Percentiles rank a stretch among this genome's conserved stretches.
Conservation (phyloP, 2,797 vertebrate genomes). For the Cynodonichthys magdalenae region DNA sequence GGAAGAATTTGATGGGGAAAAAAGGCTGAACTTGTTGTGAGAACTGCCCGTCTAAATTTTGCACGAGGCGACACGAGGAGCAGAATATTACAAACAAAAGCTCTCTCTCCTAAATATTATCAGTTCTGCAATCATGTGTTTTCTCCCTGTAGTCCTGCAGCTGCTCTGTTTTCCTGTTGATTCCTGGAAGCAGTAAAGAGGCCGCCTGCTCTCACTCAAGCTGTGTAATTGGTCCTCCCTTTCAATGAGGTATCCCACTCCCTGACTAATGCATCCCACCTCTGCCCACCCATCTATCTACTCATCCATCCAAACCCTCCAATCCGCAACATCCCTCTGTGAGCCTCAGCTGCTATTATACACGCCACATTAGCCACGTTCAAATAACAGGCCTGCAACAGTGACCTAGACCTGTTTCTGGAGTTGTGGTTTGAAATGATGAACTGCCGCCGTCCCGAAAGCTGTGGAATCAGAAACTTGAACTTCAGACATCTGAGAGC, state of each 20-base stretch:
- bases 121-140: background rate
- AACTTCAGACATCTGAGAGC: background rate
- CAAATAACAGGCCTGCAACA: conserved; percentile 24
- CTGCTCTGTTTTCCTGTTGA: conserved; percentile 35
- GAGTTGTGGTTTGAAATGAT: conserved; percentile 23
- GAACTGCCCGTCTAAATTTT: background rate
- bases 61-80: background rate
- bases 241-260: conserved; percentile 41
- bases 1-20: conserved; percentile 51
- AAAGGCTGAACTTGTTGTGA: conserved; percentile 3
- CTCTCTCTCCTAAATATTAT: no score
- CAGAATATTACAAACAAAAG: background rate
- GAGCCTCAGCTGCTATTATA: conserved; percentile 22
- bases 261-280: conserved; percentile 19
- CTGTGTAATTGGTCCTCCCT: conserved; percentile 45
- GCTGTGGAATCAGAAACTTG: background rate
- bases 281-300: conserved; percentile 13
- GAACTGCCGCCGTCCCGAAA: conserved; percentile 15
- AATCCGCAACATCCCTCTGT: conserved; percentile 18
- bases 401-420: conserved; percentile 14
- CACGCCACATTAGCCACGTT: conserved; percentile 33
- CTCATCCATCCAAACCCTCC: conserved; percentile 13
- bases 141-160: background rate
- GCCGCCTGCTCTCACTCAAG: conserved; percentile 19
- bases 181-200: conserved; percentile 41